Evolutionary conservation across 2,888 invertebrate genomes (phyloP), one percentile per base, ranked within the genome.

Genomic region (Hirtodrosophila alboralis): DNA sequence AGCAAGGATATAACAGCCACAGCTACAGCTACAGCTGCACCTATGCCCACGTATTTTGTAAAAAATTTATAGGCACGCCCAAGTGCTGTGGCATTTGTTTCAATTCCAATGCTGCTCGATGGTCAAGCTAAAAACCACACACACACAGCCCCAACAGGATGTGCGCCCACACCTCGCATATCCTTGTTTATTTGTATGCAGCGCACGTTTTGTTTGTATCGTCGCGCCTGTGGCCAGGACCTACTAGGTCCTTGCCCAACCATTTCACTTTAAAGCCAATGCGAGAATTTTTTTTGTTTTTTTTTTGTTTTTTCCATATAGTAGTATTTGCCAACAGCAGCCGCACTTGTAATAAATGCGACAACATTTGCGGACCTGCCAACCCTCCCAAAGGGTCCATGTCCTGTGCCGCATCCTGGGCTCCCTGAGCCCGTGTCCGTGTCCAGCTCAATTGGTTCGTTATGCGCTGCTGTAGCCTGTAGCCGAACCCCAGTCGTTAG

Each of bases 181-280:
- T 71, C 49, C 76, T 75, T 73, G 74, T 85, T 85, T 85, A 78
- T 85, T 85, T 85, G 78, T 80, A 85, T 84, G 69, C 80, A 63
- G 64, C 64, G 59, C 86, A 84, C 84, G 86, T 84, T 84, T 75
- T 84, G 84, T 84, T 84, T 84, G 80, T 84, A 75, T 80, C 80
- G 84, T 75, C 86, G 86, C 86, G 84, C 84, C 84, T 84, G 86
- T 77, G 85, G 75, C 75, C 54, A 58, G 57, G 48, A 53, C 49
- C 52, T 64, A 61, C 52, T 64, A 61, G 18, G 18, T 18, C 18
- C 33, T 43, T 44, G 45, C 6, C 18, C 18, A 47, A 57, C 56
- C 65, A 78, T 81, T 62, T 77, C 77, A 72, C 84, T 80, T 80
- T 80, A 78, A 80, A 80, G 75, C 64, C 72, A 60, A 47, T 61